Percentiles rank a stretch among this genome's conserved stretches.
phyloP scores from a whole-genome alignment of 1,140 invertebrate species.

The Pogonognathellus flavescens region DNA sequence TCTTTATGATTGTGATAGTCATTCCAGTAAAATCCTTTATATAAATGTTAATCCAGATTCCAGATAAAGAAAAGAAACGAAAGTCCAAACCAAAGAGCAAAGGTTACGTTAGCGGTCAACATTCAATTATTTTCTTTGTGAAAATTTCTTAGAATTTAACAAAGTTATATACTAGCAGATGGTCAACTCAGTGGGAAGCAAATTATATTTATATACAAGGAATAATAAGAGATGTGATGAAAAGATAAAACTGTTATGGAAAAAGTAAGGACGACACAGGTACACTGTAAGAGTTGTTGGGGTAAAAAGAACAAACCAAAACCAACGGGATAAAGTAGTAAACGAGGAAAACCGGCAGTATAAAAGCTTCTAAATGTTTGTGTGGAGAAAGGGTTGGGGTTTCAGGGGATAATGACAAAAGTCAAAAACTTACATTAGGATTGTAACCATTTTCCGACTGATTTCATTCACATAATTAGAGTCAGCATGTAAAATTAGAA shows the following conservation, averaged over 20 bases:
- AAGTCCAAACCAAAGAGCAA: not conserved
- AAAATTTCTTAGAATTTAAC: no score
- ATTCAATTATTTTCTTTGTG: not conserved
- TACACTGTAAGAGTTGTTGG: not conserved
- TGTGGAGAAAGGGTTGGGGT: no score
- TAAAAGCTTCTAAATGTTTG: not conserved
- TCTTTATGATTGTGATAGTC: no score
- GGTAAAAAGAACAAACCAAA: not conserved
- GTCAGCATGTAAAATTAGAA: slow-evolving; percentile 38
- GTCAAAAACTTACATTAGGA: slow-evolving; percentile 56
- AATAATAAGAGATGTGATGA: no score
- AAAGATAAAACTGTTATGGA: no score
- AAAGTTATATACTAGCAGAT: no score
- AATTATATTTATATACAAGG: no score
- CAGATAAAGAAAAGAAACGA: not conserved
- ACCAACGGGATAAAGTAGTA: not conserved
- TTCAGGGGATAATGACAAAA: slow-evolving; percentile 15
- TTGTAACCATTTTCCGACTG: slow-evolving; percentile 57
- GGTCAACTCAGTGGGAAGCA: no score
- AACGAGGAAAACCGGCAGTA: not conserved
- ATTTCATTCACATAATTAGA: slow-evolving; percentile 39
- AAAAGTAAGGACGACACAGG: no score
- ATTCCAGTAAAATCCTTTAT: no score
- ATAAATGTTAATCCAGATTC: not conserved
- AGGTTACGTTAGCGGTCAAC: not conserved